Evolutionary conservation across 2,113 vertebrate genomes (phyloP).

Genomic region (Tauraco erythrolophus): DNA sequence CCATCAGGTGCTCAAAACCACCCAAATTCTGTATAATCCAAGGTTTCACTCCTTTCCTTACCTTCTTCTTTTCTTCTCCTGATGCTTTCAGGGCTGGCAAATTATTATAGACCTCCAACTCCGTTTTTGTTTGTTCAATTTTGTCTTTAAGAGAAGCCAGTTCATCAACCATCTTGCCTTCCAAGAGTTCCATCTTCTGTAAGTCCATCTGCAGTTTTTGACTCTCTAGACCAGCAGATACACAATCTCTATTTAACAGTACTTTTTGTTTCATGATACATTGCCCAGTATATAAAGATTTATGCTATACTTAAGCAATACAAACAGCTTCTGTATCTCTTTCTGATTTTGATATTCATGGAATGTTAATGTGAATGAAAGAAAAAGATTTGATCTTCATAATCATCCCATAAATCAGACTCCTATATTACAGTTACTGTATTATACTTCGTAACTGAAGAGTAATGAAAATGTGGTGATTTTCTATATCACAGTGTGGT

Average conservation of each 20-base stretch:
- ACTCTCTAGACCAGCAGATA: slow-evolving; percentile 82
- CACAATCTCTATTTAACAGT: not conserved
- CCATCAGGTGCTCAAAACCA: not conserved
- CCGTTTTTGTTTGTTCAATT: slow-evolving; percentile 82
- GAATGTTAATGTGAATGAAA: not conserved
- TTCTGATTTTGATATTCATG: not conserved
- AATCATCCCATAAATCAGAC: not conserved
- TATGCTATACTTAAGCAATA: not conserved
- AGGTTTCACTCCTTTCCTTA: slow-evolving; percentile 19
- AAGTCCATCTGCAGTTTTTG: slow-evolving; percentile 91
- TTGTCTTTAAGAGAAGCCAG: slow-evolving; percentile 85
- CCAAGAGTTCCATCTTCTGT: slow-evolving; percentile 93
- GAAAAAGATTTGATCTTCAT: not conserved
- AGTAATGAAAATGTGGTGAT: not conserved
- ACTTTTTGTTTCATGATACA: not conserved
- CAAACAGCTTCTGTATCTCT: not conserved
- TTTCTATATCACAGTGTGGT: not conserved
- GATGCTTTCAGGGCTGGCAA: slow-evolving; percentile 84
- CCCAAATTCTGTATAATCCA: not conserved
- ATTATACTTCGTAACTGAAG: rapidly evolving
- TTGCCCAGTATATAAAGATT: not conserved
- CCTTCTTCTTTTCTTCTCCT: slow-evolving; percentile 91
- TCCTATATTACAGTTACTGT: not conserved
- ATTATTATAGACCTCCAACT: slow-evolving; percentile 85
- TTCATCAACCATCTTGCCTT: slow-evolving; percentile 90